Conservation (phyloP, 1,140 invertebrate species). For the Brachionus manjavacas region DNA sequence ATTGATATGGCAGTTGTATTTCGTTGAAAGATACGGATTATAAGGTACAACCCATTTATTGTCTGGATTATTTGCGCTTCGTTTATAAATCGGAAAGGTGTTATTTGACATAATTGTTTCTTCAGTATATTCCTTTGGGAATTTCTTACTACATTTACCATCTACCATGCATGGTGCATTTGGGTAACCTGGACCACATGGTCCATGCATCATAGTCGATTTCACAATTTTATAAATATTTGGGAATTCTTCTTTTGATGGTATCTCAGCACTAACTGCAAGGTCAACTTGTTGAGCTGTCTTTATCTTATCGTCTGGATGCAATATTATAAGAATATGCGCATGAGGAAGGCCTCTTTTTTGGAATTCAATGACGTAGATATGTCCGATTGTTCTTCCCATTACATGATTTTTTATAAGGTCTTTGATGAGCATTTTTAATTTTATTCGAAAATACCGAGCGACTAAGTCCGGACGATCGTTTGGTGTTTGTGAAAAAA, state of each 20-base stretch:
- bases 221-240: slow-evolving; percentile 43
- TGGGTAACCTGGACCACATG: not conserved
- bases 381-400: slow-evolving; percentile 50
- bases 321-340: slow-evolving; percentile 59
- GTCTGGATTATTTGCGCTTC: not conserved
- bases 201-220: slow-evolving; percentile 46
- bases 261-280: slow-evolving; percentile 44
- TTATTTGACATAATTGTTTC: slow-evolving; percentile 42
- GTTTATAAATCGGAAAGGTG: slow-evolving; percentile 44
- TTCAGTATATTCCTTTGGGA: no score
- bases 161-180: slow-evolving; percentile 48
- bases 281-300: slow-evolving; percentile 26
- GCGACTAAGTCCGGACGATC: slow-evolving; percentile 57
- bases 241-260: slow-evolving; percentile 20
- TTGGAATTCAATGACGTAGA: slow-evolving; percentile 60
- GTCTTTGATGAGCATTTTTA: slow-evolving; percentile 57
- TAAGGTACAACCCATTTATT: slow-evolving; percentile 44
- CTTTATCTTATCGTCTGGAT: slow-evolving; percentile 40
- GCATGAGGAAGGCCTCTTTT: slow-evolving; percentile 60
- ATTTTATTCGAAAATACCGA: slow-evolving; percentile 59
- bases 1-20: slow-evolving; percentile 45
- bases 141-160: slow-evolving; percentile 46
- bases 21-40: slow-evolving; percentile 41
- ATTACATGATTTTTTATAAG: slow-evolving; percentile 51
- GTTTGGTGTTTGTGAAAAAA: slow-evolving; percentile 45